Evolutionary conservation across 2,797 vertebrate species (phyloP).

Genomic region (Sparidentex hasta): DNA sequence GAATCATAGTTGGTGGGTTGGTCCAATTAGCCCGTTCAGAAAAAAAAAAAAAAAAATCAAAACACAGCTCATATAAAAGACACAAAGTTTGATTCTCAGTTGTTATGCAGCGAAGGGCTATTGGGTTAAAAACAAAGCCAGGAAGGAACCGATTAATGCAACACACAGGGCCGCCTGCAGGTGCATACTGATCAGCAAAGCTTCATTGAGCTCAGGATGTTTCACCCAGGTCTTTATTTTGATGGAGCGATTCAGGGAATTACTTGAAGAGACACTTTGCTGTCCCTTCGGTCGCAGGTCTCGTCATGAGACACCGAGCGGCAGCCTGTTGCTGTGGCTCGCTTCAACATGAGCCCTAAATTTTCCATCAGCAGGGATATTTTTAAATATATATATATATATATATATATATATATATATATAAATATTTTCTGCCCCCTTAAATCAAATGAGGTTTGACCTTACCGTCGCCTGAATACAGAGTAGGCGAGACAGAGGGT

Average conservation of each 20-base stretch:
- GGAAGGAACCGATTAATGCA: constrained; percentile 72
- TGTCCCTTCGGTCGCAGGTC: constrained; percentile 15
- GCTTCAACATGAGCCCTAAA: constrained; percentile 29
- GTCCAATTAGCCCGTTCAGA: constrained; percentile 84
- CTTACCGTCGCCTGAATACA: constrained; percentile 66
- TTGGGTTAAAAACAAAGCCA: constrained; percentile 39
- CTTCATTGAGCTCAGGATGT: constrained; percentile 63
- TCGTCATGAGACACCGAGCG: constrained; percentile 18
- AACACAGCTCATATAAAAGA: no score
- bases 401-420: no score
- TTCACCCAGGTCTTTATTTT: constrained; percentile 67
- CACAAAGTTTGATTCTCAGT: not conserved
- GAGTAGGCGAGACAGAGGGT: constrained; percentile 55
- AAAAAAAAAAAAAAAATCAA: constrained; percentile 3
- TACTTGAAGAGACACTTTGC: constrained; percentile 50
- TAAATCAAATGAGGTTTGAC: constrained; percentile 75
- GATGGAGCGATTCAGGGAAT: constrained; percentile 63
- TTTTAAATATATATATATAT: constrained; percentile 31
- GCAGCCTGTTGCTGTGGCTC: constrained; percentile 35
- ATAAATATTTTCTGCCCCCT: constrained; percentile 45
- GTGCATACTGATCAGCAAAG: constrained; percentile 74
- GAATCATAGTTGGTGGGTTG: constrained; percentile 74
- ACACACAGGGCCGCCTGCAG: constrained; percentile 67
- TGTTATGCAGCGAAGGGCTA: constrained; percentile 46
- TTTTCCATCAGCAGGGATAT: constrained; percentile 33